phyloP scores from a whole-genome alignment of 2,113 vertebrate genomes.

The Peromyscus maniculatus region DNA sequence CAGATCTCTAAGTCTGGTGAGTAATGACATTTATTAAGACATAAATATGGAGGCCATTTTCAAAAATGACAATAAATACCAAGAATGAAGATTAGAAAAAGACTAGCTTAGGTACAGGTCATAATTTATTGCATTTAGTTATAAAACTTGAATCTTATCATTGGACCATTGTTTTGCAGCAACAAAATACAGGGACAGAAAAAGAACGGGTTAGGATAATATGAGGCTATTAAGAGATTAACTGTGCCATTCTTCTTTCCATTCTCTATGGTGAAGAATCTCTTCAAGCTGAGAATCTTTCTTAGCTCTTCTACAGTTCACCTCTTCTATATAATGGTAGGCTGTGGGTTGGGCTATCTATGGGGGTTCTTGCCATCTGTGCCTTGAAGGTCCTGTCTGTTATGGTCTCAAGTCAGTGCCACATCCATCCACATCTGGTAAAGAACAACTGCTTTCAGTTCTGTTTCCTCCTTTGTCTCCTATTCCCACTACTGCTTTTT shows the following conservation, averaged over 20 bases:
- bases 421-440: fast-evolving
- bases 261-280: background rate
- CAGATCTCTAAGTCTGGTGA: background rate
- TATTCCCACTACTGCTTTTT: background rate
- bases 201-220: background rate
- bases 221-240: background rate
- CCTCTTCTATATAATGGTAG: background rate
- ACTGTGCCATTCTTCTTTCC: background rate
- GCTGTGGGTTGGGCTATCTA: background rate
- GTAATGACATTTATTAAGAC: slow-evolving; percentile 17
- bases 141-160: background rate
- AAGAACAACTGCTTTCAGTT: background rate
- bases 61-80: background rate
- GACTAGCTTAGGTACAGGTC: background rate
- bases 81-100: background rate
- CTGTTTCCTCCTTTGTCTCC: fast-evolving
- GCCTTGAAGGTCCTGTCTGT: background rate
- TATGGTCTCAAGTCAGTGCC: background rate
- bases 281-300: background rate
- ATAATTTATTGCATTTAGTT: background rate
- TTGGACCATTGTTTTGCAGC: background rate
- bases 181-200: background rate
- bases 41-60: background rate
- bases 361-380: background rate
- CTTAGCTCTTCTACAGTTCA: background rate